These are phyloP conservation scores for Bos indicus DNA, from an alignment of 2,113 vertebrate genomes.

Conservation along the genomic window DNA sequence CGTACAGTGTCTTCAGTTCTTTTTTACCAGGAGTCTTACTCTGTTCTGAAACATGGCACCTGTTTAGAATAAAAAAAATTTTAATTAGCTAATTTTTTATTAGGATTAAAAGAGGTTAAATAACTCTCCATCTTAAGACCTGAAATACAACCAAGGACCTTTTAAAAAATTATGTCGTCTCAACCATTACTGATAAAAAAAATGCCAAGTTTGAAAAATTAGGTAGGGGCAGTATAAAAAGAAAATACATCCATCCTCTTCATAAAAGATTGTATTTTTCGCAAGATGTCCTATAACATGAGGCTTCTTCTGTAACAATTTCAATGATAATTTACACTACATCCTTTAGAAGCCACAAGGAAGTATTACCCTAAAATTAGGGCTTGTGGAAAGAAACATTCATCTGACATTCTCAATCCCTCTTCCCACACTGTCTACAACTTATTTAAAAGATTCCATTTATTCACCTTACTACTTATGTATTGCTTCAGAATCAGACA, in stretches of 20 bases:
- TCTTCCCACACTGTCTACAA: not conserved
- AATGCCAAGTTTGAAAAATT: not conserved
- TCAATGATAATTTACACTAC: not conserved
- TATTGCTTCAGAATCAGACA: not conserved
- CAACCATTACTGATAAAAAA: not conserved
- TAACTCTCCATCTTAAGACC: not conserved
- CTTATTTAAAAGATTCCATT: not conserved
- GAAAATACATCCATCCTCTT: not conserved
- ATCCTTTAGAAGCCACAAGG: not conserved
- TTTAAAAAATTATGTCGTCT: not conserved
- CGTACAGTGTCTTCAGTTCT: conserved; percentile 83
- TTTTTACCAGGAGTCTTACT: conserved; percentile 83
- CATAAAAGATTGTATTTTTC: not conserved
- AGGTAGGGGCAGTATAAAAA: not conserved
- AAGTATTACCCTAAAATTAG: not conserved
- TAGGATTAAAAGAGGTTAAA: not conserved
- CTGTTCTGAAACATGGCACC: conserved; percentile 93
- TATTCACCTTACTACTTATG: not conserved
- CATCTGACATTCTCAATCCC: not conserved
- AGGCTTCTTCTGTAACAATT: not conserved
- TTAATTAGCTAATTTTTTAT: not conserved
- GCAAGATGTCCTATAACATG: not conserved
- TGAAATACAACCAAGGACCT: not conserved
- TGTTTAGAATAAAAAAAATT: conserved; percentile 72
- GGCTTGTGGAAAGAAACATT: not conserved